Base-by-base conservation (phyloP, 2,113 vertebrate species). In the Strigops habroptila region DNA sequence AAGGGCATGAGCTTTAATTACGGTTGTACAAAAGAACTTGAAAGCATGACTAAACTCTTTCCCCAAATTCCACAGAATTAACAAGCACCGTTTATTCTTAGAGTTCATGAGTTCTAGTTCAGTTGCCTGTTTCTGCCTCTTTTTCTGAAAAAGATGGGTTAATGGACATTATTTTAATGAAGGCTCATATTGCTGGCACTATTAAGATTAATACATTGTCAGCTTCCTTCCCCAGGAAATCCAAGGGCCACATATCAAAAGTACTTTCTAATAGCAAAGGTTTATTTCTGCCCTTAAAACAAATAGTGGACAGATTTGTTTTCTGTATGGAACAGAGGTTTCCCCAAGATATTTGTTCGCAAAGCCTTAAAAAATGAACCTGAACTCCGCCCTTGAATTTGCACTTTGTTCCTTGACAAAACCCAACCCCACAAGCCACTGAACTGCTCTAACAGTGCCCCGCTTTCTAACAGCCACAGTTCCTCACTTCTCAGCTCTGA, bases 391-490 rank as follows among this genome's bases (percentile, higher is more conserved):
- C 68, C 77, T 90, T 52, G 27, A 81, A 73, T 33, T 79, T 82
- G 95, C 35, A 96, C 81, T 94, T 93, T 79, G 80, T 33, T 86
- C 86, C 31, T 77, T 78, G 21, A 68, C n/a, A 80, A 89, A 76
- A 55, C 4, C 14, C 89, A 51, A 49, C 19, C 39, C 35, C 23
- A 30, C 28, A 28, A 76, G 27, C 28, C 76, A 55, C 33, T 33
- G 64, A 63, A 49, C 15, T 88, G 28, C 35, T 67, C 49, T 55
- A 55, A 67, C 35, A 92, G 59, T 30, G 11, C 33, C 14, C 39
- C 21, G 62, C 79, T 85, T 62, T 83, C 52, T 64, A 96, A 41
- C 12, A 81, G 76, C 27, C 44, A 88, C 16, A 23, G 59, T 48
- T 86, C 33, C 71, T 84, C 1, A 2, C 12, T 65, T 92, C 51